Base-by-base conservation (phyloP, 2,113 vertebrate species). In the Micronisus gabar region DNA sequence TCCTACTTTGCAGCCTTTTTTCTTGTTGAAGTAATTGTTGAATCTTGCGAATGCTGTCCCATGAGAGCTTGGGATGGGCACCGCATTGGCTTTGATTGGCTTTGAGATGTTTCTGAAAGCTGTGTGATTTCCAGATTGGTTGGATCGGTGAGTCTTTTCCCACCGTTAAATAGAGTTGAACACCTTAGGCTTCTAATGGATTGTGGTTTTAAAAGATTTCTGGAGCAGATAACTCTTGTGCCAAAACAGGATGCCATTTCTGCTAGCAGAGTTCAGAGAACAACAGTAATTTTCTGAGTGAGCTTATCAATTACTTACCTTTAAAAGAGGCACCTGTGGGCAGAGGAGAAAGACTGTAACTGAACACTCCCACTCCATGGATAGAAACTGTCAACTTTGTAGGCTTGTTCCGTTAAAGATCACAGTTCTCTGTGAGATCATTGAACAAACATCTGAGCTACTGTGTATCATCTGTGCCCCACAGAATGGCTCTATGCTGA, bases 381-480 rank as follows among this genome's bases (percentile, higher is more conserved):
- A 50, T 71, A 80, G 75, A 86, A 93, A 66, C 62, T 76, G 63
- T 76, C 63, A 70, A 30, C 81, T 97, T 90, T 70, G 67, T 83
- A 78, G 75, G 55, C 50, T 80, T 83, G 41, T 71, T 92, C 67
- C 58, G 95, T 90, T 93, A 86, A 73, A 93, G 92, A 95, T 92
- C 71, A 73, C 19, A 87, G 74, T n/a, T 88, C 58, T 70, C 71
- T 61, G 9, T 78, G 58, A 86, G 72, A 73, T 88, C 59, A 41
- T 8, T 80, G 88, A 90, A 76, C 58, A 93, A 91, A 92, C 67
- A 68, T 61, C 87, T 94, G 81, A 90, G 78, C 61, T 61, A 16
- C 70, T 75, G 5, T 55, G 3, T 71, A 30, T 94, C 34, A 73
- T 88, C 79, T 80, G 38, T 74, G 71, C 62, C 67, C 6, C 8